These are phyloP conservation scores for Euclidia mi DNA, from an alignment of 2,888 invertebrate species.

Conservation along the genomic window DNA sequence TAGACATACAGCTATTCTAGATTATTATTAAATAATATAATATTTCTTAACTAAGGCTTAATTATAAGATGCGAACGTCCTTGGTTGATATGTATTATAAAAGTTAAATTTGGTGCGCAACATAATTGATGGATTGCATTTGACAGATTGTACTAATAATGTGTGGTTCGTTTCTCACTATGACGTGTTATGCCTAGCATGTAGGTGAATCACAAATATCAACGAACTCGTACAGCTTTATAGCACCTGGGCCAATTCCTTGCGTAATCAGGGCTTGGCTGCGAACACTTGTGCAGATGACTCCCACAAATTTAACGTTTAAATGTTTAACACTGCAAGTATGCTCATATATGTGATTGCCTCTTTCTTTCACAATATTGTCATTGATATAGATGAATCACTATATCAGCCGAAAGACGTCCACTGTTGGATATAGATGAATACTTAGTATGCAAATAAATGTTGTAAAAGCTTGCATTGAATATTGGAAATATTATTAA, in stretches of 20 bases:
- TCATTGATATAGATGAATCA: conserved; percentile 36
- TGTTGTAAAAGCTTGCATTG: too few relatives aligned
- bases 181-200: conserved; percentile 15
- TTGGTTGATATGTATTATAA: neutral
- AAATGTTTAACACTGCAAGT: conserved; percentile 69
- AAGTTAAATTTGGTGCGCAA: conserved; percentile 1
- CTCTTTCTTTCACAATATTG: conserved; percentile 47
- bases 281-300: conserved; percentile 61
- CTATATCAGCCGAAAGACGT: too few relatives aligned
- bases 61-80: conserved; percentile 3
- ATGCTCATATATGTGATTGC: conserved; percentile 60
- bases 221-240: conserved; percentile 54
- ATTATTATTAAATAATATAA: conserved; percentile 9
- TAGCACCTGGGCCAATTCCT: conserved; percentile 66
- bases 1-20: neutral
- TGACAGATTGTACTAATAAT: conserved; percentile 38
- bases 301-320: conserved; percentile 72
- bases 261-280: conserved; percentile 75
- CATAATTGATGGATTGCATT: conserved; percentile 16
- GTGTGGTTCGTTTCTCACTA: conserved; percentile 30
- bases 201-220: conserved; percentile 63
- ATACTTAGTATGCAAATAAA: too few relatives aligned
- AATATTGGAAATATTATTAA: too few relatives aligned
- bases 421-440: too few relatives aligned
- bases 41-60: conserved; percentile 2